These are phyloP conservation scores for Ariolimax columbianus DNA, from an alignment of 2,888 invertebrate species.

Conservation along the genomic window DNA sequence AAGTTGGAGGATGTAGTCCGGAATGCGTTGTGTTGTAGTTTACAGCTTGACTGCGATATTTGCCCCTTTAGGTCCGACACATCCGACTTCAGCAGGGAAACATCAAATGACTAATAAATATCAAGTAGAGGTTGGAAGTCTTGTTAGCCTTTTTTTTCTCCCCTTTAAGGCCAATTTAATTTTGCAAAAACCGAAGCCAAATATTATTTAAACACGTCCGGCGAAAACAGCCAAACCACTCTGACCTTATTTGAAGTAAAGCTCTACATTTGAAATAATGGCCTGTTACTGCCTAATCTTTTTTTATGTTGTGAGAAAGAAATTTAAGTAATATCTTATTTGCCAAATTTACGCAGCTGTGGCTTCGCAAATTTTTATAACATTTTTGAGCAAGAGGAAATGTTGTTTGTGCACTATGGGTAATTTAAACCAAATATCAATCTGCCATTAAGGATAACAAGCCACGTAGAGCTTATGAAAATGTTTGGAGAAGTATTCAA, in stretches of 20 bases:
- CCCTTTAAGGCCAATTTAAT: neutral
- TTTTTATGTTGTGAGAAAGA: neutral
- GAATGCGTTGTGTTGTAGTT: too few relatives aligned
- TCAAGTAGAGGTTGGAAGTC: too few relatives aligned
- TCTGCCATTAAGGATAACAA: slow-evolving; percentile 7
- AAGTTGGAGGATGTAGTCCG: too few relatives aligned
- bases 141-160: neutral
- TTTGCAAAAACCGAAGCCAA: neutral
- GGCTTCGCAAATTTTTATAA: neutral
- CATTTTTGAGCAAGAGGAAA: neutral
- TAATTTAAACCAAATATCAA: slow-evolving; percentile 32
- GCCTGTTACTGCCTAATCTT: neutral
- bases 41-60: too few relatives aligned
- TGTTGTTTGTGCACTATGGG: neutral
- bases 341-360: slow-evolving; percentile 31
- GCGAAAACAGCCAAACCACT: neutral
- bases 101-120: too few relatives aligned
- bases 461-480: neutral
- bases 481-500: neutral
- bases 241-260: neutral
- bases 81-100: too few relatives aligned
- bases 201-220: neutral
- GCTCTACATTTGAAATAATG: neutral
- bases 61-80: too few relatives aligned
- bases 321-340: neutral